Base-by-base conservation (phyloP, 2,888 invertebrate genomes). In the Spisula subtruncata region DNA sequence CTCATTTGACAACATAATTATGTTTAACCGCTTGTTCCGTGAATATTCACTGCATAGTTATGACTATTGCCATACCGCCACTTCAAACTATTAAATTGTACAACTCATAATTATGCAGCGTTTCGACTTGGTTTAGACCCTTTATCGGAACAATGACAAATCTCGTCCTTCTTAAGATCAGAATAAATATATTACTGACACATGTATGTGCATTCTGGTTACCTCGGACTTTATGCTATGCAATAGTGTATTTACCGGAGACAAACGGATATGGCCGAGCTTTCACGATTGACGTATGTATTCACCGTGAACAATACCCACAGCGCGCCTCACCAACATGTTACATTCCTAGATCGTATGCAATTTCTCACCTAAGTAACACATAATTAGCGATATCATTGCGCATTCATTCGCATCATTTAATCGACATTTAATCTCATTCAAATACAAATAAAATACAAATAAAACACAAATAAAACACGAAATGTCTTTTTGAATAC, bases 311-410 rank as follows among this genome's bases (percentile, higher is more conserved):
- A 51, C 51, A 8, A 51, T 51, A 51, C 51, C 51, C 16, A 51
- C 51, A 75, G 35, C 32, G 35, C 35, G 32, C 32, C 32, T 35
- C 75, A 0, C 16, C 12, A 75, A 35, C 32, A 2, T 12, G 29
- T 32, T 16, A 75, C 75, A 75, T 75, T 35, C 75, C 75, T 18
- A 18, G 29, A 35, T 18, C 35, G 35, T 25, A 10, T 75, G 75
- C 1, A 16, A 32, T 75, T 75, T 75, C 75, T 35, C 75, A 75
- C 75, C 75, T 32, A 75, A 32, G 75, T 75, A 75, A 75, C 75
- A 18, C 25, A 75, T 35, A 35, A 75, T 75, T 32, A 75, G 32
- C 75, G 29, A 16, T 4, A 32, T 32, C 1, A 75, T 75, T 35
- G 25, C 32, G 14, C 35, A 32, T 32, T 75, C 75, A 75, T 32